Evolutionary conservation across 64 coral and sea anemone genomes (phyloP).

Genomic region (Stylophora pistillata): DNA sequence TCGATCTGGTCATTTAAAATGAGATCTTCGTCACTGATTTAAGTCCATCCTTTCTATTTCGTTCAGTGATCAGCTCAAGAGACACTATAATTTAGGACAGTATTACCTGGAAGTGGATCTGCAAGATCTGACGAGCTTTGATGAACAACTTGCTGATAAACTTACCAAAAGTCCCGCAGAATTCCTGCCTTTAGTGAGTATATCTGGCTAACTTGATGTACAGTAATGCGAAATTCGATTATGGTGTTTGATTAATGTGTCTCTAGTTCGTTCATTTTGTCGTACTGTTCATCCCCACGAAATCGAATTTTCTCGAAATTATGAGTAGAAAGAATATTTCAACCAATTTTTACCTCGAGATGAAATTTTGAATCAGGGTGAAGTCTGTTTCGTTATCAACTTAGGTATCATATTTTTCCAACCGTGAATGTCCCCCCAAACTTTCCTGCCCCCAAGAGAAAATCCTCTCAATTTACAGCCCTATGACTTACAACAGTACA

Average conservation of each 20-base stretch:
- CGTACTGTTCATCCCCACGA: too few relatives aligned
- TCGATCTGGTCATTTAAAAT: background rate
- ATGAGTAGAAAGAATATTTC: too few relatives aligned
- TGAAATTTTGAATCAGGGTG: too few relatives aligned
- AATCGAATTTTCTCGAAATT: too few relatives aligned
- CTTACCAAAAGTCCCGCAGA: conserved; percentile 86
- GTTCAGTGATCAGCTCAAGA: conserved; percentile 86
- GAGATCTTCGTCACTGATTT: background rate
- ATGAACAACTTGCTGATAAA: conserved; percentile 90
- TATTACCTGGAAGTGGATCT: conserved; percentile 91
- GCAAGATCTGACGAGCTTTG: conserved; percentile 87
- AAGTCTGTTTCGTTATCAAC: too few relatives aligned
- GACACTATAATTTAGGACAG: conserved; percentile 90
- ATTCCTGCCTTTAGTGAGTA: conserved; percentile 86
- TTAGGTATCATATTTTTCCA: too few relatives aligned
- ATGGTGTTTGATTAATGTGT: background rate
- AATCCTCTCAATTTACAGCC: too few relatives aligned
- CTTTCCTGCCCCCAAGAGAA: too few relatives aligned
- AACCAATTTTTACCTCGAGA: too few relatives aligned
- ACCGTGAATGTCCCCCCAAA: too few relatives aligned
- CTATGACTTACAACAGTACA: too few relatives aligned
- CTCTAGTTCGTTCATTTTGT: background rate
- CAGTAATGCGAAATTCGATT: background rate
- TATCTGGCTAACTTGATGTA: background rate
- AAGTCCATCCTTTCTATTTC: background rate